These are phyloP conservation scores for Parazoanthus darwini DNA, from an alignment of 92 coral and sea anemone species.

Conservation along the genomic window DNA sequence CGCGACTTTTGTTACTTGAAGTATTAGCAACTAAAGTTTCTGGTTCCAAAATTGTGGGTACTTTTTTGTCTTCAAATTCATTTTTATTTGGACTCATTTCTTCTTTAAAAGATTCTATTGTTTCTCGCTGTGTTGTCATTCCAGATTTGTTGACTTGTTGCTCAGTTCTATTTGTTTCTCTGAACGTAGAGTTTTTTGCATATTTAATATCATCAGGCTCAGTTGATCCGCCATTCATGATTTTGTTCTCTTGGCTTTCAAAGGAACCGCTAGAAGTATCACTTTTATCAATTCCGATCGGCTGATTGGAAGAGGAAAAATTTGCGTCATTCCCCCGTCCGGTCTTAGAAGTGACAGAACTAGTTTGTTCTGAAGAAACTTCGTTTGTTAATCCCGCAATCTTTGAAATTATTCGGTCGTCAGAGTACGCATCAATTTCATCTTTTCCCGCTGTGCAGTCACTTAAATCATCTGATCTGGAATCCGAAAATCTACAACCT, in stretches of 20 bases:
- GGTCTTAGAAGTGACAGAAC: not conserved
- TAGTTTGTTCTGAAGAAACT: not conserved
- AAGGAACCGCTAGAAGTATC: not conserved
- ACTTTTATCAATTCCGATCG: not conserved
- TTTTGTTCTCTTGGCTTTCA: not conserved
- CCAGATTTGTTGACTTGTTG: slow-evolving; percentile 37
- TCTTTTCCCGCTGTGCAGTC: slow-evolving; percentile 30
- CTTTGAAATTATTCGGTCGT: slow-evolving; percentile 36
- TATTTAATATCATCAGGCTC: slow-evolving; percentile 23
- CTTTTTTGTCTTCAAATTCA: slow-evolving; percentile 12
- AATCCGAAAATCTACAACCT: slow-evolving; percentile 4
- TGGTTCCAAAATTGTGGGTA: not conserved
- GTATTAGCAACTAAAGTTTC: not conserved
- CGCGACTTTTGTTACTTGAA: not conserved
- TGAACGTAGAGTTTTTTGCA: slow-evolving; percentile 19
- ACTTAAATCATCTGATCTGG: slow-evolving; percentile 10
- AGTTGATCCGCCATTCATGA: not conserved
- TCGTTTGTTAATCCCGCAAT: slow-evolving; percentile 31
- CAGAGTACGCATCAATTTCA: slow-evolving; percentile 13
- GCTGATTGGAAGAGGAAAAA: not conserved
- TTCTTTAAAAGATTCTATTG: slow-evolving; percentile 12
- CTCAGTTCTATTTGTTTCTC: slow-evolving; percentile 14
- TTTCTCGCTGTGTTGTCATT: not conserved
- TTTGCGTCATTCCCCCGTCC: not conserved
- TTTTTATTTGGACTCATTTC: not conserved